Evolutionary conservation across 1,140 invertebrate genomes (phyloP).

Genomic region (Lucilia cuprina): DNA sequence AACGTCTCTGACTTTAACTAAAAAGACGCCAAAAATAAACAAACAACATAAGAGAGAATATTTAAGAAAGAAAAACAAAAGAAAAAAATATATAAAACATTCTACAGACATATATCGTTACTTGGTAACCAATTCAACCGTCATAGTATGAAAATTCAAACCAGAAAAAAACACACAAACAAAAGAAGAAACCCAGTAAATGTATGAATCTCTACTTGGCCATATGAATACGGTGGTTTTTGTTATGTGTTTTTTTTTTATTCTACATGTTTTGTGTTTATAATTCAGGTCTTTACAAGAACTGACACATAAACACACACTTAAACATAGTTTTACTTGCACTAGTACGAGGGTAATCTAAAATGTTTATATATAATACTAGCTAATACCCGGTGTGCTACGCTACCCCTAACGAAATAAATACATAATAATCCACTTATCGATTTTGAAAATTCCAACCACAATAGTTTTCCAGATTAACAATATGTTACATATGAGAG

Average conservation of each 20-base stretch:
- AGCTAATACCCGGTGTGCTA: too few relatives aligned
- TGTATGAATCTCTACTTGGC: background rate
- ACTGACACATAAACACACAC: background rate
- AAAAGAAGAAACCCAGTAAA: slow-evolving; percentile 7
- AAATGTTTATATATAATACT: too few relatives aligned
- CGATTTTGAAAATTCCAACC: too few relatives aligned
- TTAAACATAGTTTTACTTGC: too few relatives aligned
- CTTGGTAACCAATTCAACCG: background rate
- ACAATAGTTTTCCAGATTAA: too few relatives aligned
- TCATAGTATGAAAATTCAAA: background rate
- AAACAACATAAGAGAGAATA: background rate
- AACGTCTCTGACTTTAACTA: background rate
- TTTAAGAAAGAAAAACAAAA: too few relatives aligned
- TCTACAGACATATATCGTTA: background rate
- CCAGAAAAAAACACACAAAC: background rate
- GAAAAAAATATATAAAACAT: background rate
- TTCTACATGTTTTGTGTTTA: background rate
- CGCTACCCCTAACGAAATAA: too few relatives aligned
- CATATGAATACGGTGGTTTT: background rate
- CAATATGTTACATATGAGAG: too few relatives aligned
- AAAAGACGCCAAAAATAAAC: background rate
- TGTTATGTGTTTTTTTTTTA: background rate
- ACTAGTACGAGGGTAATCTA: too few relatives aligned
- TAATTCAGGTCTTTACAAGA: background rate
- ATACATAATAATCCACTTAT: too few relatives aligned